Base-by-base conservation (phyloP, 2,888 invertebrate genomes). In the Drosophila maculinotata region DNA sequence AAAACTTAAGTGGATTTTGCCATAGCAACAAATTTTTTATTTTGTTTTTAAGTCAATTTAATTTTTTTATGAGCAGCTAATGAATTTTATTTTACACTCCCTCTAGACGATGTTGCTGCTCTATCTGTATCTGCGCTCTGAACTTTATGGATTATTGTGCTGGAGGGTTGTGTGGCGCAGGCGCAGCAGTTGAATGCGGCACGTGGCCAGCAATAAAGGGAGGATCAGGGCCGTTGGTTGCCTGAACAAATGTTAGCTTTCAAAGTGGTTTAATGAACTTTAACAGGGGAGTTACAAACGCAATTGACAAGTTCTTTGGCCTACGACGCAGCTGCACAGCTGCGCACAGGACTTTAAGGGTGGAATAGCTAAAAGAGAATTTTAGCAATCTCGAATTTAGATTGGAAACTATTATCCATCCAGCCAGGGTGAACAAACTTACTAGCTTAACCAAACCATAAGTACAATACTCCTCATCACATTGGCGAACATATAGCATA, bases 261-360 rank as follows among this genome's bases (percentile, higher is more conserved):
- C 48, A 39, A 69, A 75, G 79, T 72, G 82, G 69, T 53, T 63
- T 75, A 72, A 72, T 64, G 60, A 64, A 72, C 78, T 73, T 54
- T 51, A 3, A 6, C 26, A 41, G 17, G 28, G 39, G 44, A 28
- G 47, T 33, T 51, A 51, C 36, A 6, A 12, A 23, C 10, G 23
- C 44, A 15, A 44, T 25, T 38, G 7, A 30, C 30, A 51, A 38
- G 15, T 45, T 62, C 28, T 52, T 28, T 3, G 17, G 33, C 30
- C 26, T 54, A 33, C 57, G 28, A 42, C 71, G 71, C 52, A 84
- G 56, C 64, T 48, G 17, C n/a, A 51, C 71, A 74, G 59, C 75
- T 75, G 75, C 72, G 75, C 53, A 52, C 1, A 17, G 12, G 12
- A 41, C 54, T 68, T 62, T 39, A n/a, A 62, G 82, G 76, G 71